Evolutionary conservation across 2,113 vertebrate species (phyloP), one percentile per base, ranked within the genome.

Genomic region (Gallinago undulata): DNA sequence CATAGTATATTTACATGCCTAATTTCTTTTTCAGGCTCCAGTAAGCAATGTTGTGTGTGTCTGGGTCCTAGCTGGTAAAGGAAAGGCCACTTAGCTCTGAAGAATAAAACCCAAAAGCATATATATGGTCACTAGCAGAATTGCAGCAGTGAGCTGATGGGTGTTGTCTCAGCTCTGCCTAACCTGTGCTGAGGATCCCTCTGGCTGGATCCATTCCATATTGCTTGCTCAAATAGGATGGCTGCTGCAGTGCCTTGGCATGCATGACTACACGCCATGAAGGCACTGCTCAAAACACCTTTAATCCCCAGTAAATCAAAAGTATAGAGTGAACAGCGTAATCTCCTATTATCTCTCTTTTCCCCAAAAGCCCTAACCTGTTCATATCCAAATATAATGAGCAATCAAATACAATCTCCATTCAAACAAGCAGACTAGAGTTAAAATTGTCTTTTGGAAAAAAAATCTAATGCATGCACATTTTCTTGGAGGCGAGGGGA

Each of bases 391-490:
- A 75, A 86, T 2, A 4, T 73, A 69, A 73, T 39, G n/a, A 94
- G 93, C 57, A 85, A 33, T 74, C 77, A 62, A 75, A 62, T 69
- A 25, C 24, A 56, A 63, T 45, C 64, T 78, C 56, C n/a, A 66
- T 64, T 83, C 51, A 85, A 68, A 87, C 50, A 90, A 63, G 39
- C 37, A 92, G 72, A 39, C n/a, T 37, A 5, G 7, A 81, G 53
- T 92, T 94, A 75, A 95, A 94, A 93, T 41, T 59, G 50, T 82
- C 57, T 86, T 91, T 91, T 78, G 39, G 48, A 27, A 41, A 75
- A 59, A 55, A 87, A 60, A 33, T 39, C 21, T 79, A 70, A 80
- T 11, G 7, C 53, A 41, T 43, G 47, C 60, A 72, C 57, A 80
- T 95, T 94, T 93, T 87, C 70, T 92, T 25, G 1, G 21, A 50